Percentiles rank a stretch among this genome's conserved stretches.
phyloP scores from a whole-genome alignment of 1,140 invertebrate genomes.

The Meloidogyne floridensis region DNA sequence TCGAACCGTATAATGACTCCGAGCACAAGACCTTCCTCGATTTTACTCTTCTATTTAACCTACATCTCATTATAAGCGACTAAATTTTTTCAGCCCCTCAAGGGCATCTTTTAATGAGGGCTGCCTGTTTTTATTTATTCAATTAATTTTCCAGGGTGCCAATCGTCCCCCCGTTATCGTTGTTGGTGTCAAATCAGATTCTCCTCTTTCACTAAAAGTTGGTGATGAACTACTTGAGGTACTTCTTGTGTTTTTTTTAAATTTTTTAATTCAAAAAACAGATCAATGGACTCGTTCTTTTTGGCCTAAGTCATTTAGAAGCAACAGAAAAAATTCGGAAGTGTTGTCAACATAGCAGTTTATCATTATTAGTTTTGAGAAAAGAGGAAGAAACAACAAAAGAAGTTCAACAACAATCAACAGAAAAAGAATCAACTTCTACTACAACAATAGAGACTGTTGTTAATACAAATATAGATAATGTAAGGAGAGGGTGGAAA shows the following conservation, averaged over 20 bases:
- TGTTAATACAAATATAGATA: background rate
- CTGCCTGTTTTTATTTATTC: no score
- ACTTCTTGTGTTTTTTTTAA: background rate
- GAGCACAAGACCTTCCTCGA: no score
- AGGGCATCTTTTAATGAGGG: no score
- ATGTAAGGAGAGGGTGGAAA: background rate
- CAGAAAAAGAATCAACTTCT: background rate
- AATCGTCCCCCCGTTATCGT: conserved; percentile 77
- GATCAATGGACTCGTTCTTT: conserved; percentile 62
- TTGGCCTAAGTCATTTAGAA: conserved; percentile 56
- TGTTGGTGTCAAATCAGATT: conserved; percentile 87
- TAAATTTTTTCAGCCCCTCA: no score
- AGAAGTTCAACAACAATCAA: background rate
- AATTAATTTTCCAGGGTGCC: conserved; percentile 70
- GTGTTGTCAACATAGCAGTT: conserved; percentile 56
- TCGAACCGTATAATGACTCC: no score
- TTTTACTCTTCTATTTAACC: no score
- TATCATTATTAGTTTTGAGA: conserved; percentile 57
- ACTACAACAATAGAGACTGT: background rate
- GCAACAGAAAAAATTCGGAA: conserved; percentile 60
- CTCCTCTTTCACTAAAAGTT: conserved; percentile 79
- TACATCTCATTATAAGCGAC: no score
- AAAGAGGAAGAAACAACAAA: conserved; percentile 13
- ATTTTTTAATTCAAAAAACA: conserved; percentile 17
- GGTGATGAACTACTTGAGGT: conserved; percentile 96